Percentiles rank a stretch among this genome's conserved stretches.
Evolutionary conservation across 2,797 vertebrate species (phyloP).

Genomic region (Trematocara caparti): DNA sequence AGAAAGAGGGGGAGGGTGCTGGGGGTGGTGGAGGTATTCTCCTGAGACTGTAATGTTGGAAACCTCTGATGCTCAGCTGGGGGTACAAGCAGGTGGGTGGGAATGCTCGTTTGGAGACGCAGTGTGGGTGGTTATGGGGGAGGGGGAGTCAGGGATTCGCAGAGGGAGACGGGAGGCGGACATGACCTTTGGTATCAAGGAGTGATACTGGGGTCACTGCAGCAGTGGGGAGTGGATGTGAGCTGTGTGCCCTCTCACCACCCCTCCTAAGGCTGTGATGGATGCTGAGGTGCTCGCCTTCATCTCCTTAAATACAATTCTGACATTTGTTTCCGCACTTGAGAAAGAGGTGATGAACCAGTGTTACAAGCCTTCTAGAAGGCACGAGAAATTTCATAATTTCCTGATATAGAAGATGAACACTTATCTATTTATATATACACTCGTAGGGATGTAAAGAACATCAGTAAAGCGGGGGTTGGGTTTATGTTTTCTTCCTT

Average conservation of each 20-base stretch:
- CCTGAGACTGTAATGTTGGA: slow-evolving; percentile 50
- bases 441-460: not conserved
- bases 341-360: slow-evolving; percentile 1
- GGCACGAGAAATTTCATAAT: slow-evolving; percentile 5
- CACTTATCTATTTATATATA: slow-evolving; percentile 21
- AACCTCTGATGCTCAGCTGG: slow-evolving; percentile 62
- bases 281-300: not conserved
- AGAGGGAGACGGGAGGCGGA: slow-evolving; percentile 22
- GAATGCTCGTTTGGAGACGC: slow-evolving; percentile 41
- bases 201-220: slow-evolving; percentile 54
- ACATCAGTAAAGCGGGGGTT: not conserved
- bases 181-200: slow-evolving; percentile 59
- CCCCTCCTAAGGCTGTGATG: slow-evolving; percentile 22
- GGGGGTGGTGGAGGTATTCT: slow-evolving; percentile 25
- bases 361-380: not conserved
- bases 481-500: not conserved
- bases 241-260: slow-evolving; percentile 1
- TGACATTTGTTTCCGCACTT: slow-evolving; percentile 10
- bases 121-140: slow-evolving; percentile 52
- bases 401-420: slow-evolving; percentile 3
- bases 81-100: slow-evolving; percentile 71
- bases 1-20: not conserved
- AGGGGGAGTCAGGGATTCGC: not conserved
- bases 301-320: slow-evolving; percentile 23
- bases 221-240: slow-evolving; percentile 26